Conservation (phyloP, 2,113 vertebrate genomes). For the Strix aluco region DNA sequence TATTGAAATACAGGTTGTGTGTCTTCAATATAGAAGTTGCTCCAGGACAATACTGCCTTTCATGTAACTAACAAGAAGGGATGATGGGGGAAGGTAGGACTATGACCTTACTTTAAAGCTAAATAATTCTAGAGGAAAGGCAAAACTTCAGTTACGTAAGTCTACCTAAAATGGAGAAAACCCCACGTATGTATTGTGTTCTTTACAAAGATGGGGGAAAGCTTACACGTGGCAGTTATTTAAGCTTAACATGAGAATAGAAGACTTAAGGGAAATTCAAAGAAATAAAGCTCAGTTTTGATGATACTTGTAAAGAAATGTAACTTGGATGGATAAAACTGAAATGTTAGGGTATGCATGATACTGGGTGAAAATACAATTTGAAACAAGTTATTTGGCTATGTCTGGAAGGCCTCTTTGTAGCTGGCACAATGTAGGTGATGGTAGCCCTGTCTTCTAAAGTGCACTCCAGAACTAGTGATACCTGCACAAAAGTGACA, state of each 20-base stretch:
- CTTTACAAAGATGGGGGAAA: neutral
- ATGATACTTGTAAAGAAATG: neutral
- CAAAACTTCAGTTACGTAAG: neutral
- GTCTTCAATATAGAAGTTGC: neutral
- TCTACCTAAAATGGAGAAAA: neutral
- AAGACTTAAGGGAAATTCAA: neutral
- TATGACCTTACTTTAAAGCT: neutral
- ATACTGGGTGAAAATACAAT: neutral
- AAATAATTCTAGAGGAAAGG: neutral
- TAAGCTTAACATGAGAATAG: neutral
- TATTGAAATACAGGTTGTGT: neutral
- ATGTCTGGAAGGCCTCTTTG: neutral
- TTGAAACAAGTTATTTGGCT: neutral
- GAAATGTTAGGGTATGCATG: neutral
- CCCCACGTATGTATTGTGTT: accelerated
- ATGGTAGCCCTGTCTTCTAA: neutral
- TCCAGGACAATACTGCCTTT: neutral
- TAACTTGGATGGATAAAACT: neutral
- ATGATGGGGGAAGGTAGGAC: neutral
- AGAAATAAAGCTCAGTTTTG: neutral
- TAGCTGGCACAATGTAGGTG: neutral
- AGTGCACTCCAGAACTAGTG: neutral
- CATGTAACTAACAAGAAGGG: neutral
- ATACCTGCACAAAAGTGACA: neutral
- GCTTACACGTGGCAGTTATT: neutral